Base-by-base conservation (phyloP, 1,140 invertebrate species). In the Penaeus japonicus region DNA sequence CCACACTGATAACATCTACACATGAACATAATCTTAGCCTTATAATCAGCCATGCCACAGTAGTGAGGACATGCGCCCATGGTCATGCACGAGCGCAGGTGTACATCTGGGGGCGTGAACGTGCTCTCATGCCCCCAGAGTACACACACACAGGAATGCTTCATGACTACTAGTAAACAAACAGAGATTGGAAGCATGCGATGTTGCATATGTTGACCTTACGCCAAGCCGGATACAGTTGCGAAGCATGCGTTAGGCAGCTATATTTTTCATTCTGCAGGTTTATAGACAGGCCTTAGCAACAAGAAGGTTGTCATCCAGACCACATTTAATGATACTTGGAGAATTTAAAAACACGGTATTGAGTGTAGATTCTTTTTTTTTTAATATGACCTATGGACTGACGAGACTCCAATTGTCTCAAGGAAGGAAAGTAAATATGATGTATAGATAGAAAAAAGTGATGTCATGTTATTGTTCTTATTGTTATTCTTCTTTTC, bases 321-420 rank as follows among this genome's bases (percentile, higher is more conserved):
- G 70, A 88, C 81, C 80, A 88, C 87, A 88, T 88, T 82, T n/a
- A 88, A 88, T 88, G 87, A 88, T 88, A 88, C 87, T 88, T 88
- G 87, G 87, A 88, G 87, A 88, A 88, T 88, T 88, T 62, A 78
- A 83, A 88, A 35, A 88, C 47, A 80, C 53, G 80, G 47, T 70
- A 88, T 62, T 88, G 86, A 88, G 27, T 73, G 70, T 32, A 73
- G 27, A n/a, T 73, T 73, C 35, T 5, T 73, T 27, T 73, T 27
- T 73, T n/a, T 70, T 27, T 70, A 70, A 73, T 12, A 47, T 47
- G 47, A 47, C 47, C 47, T 47, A 47, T 47, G 47, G 47, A 47
- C 47, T 47, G 47, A 47, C 47, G 47, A 47, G 47, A 47, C 47
- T 47, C 47, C 47, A 47, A 47, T 65, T 30, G 79, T 55, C 47